Base-by-base conservation (phyloP, 2,888 invertebrate genomes). In the Andrena haemorrhoa region DNA sequence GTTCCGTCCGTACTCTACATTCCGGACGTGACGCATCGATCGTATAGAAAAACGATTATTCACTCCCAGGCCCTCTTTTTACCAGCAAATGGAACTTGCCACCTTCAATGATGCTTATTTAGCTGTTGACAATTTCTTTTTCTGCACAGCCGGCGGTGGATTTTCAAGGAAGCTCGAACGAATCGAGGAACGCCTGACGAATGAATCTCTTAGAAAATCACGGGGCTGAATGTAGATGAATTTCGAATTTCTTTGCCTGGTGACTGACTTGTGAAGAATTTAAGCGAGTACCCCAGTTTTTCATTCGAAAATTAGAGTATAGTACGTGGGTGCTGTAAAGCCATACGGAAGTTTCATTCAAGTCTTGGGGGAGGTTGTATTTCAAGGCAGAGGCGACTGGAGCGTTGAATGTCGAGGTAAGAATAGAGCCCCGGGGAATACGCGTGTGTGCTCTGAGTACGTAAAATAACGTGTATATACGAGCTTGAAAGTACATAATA, bases 41-140 rank as follows among this genome's bases (percentile, higher is more conserved):
- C 51, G 58, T 41, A 58, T 35, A 49, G 72, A 20, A 68, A 79
- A 70, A 33, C 69, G 74, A 74, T 82, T 74, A 69, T 69, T 81
- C 69, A 81, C 70, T 70, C 68, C 35, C 58, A 10, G 7, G 16
- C 33, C 10, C 6, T 0, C 51, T 3, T 60, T 31, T 47, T 53
- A 20, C 26, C 33, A 2, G 10, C 7, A 35, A 60, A 60, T 33
- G 49, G 12, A 51, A 35, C 56, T 56, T 56, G 56, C 12, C 56
- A 23, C 10, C 26, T 12, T 12, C 56, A 10, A 56, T 56, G 56
- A 26, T 56, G 23, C 56, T 56, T 56, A 20, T 56, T 56, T 56
- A 20, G 23, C 56, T 26, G 20, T 26, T 56, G 56, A 10, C 23
- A 10, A 23, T 26, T 12, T 56, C 23, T 23, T 56, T 10, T 26